Conservation (phyloP, 2,888 invertebrate species). For the Acronicta leporina region DNA sequence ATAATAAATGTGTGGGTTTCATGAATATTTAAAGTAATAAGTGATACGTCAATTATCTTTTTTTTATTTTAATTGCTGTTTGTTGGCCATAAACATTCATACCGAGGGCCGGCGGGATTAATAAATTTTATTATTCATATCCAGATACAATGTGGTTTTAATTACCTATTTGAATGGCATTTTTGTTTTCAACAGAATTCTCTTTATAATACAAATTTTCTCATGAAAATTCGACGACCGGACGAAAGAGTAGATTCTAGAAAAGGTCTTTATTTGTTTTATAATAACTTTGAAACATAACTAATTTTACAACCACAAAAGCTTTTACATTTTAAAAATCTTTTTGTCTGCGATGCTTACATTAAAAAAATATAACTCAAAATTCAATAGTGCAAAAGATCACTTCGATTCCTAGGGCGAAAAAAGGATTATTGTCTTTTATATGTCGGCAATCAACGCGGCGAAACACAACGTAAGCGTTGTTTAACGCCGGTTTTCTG, state of each 20-base stretch:
- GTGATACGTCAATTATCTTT: slow-evolving; percentile 47
- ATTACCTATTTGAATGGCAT: slow-evolving; percentile 25
- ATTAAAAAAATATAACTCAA: too few relatives aligned
- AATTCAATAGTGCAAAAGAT: too few relatives aligned
- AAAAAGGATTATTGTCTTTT: too few relatives aligned
- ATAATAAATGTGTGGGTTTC: too few relatives aligned
- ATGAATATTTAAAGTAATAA: slow-evolving; percentile 6
- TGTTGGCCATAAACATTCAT: slow-evolving; percentile 58
- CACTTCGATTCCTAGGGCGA: too few relatives aligned
- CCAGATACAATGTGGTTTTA: slow-evolving; percentile 18
- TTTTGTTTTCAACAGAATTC: slow-evolving; percentile 12
- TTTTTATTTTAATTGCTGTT: slow-evolving; percentile 56
- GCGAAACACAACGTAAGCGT: too few relatives aligned
- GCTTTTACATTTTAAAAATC: too few relatives aligned
- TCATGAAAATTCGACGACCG: not conserved
- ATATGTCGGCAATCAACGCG: too few relatives aligned
- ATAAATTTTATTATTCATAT: slow-evolving; percentile 44
- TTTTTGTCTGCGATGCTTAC: too few relatives aligned
- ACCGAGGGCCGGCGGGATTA: slow-evolving; percentile 42
- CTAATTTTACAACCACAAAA: too few relatives aligned
- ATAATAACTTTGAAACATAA: too few relatives aligned
- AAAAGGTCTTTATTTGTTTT: not conserved
- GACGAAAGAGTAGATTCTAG: not conserved
- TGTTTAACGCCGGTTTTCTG: too few relatives aligned
- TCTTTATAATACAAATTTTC: slow-evolving; percentile 18